A percentile compares a stretch with the other conserved stretches of the same genome.
phyloP scores from a whole-genome alignment of 2,113 vertebrate species.

The Hypomesus transpacificus region DNA sequence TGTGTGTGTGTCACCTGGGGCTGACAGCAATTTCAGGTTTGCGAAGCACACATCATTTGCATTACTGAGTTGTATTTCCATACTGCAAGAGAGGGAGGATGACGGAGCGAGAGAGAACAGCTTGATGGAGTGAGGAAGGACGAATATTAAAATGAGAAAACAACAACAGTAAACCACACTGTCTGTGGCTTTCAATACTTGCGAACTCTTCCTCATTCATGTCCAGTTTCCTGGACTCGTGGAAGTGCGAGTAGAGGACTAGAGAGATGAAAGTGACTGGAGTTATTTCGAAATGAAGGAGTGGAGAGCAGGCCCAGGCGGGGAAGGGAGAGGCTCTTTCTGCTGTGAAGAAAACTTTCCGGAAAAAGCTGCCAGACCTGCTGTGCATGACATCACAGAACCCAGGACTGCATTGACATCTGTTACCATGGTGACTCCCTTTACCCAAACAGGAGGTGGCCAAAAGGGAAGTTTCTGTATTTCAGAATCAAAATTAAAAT shows the following conservation, averaged over 20 bases:
- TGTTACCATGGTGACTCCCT: slow-evolving; percentile 1
- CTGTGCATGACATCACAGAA: slow-evolving; percentile 3
- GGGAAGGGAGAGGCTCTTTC: neutral
- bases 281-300: too few species aligned
- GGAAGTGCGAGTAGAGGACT: too few species aligned
- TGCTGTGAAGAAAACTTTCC: neutral
- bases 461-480: neutral
- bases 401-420: neutral
- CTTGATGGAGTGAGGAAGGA: too few species aligned
- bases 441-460: neutral
- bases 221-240: too few species aligned
- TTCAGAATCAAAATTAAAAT: neutral
- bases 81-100: neutral
- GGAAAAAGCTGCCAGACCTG: neutral
- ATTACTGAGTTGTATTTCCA: slow-evolving; percentile 9
- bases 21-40: neutral
- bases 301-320: neutral
- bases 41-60: neutral
- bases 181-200: too few species aligned
- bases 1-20: neutral
- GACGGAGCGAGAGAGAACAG: neutral
- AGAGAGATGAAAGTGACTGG: too few species aligned
- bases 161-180: too few species aligned
- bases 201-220: too few species aligned
- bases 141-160: too few species aligned